Base-by-base conservation (phyloP, 2,888 invertebrate species). In the Nasonovia ribisnigri region DNA sequence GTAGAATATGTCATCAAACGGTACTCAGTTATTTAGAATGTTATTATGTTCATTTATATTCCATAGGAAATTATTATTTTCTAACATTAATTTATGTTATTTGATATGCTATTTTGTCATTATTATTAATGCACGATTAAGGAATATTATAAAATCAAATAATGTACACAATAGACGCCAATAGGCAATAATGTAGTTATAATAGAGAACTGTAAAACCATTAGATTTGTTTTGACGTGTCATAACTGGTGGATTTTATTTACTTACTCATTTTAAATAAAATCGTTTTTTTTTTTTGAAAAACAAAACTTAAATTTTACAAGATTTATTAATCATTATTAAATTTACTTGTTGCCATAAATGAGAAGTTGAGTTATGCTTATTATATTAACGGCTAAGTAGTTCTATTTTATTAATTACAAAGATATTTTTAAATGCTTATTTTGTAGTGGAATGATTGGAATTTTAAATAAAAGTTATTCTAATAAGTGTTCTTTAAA, bases 171-270 rank as follows among this genome's bases (percentile, higher is more conserved):
- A 90, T 90, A 11, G 11, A 48, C 36, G 5, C 3, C 36, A 13
- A 26, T 90, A 77, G 0, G 20, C 24, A 67, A 48, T 67, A 24
- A 67, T 46, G 1, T 29, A 29, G 42, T 57, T 29, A 57, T 89
- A 57, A 67, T 48, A 46, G n/a, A 46, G 20, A 90, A 90, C 90
- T 67, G 90, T 48, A 26, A 77, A 90, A 90, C 36, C 36, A 26
- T 67, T 77, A 48, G 11, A 10, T 77, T 90, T 48, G 1, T 48
- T 90, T n/a, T 48, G 36, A 51, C 1, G 16, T 43, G 29, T 42
- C 13, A 88, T 88, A 43, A 88, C 43, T 89, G 43, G 13, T 3
- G 8, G 26, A 60, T 60, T 43, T 57, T 89, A 60, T 57, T 57
- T 57, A 89, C 10, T 20, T 43, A 57, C 16, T 42, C 57, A 43